A percentile compares a stretch with the other conserved stretches of the same genome.
Conservation (phyloP, 2,113 vertebrate species). For the Psettodes erumei region DNA sequence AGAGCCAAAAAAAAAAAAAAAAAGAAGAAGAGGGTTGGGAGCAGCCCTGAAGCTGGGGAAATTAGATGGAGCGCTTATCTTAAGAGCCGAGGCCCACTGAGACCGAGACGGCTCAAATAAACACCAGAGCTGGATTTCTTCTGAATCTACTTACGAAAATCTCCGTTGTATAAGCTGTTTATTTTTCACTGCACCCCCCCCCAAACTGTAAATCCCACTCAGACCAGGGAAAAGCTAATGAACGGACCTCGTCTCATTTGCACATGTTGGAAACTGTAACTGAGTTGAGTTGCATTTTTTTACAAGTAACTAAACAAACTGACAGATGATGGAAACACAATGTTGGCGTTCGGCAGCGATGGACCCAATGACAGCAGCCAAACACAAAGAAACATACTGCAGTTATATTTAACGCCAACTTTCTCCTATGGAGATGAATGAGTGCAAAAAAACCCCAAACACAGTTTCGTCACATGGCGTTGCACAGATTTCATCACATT, state of each 20-base stretch:
- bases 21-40: too few species aligned
- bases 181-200: constrained; percentile 29
- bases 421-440: too few species aligned
- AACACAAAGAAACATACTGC: neutral
- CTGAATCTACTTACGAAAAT: constrained; percentile 57
- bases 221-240: neutral
- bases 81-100: constrained; percentile 13
- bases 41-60: neutral
- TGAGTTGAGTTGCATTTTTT: neutral
- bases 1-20: too few species aligned
- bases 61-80: constrained; percentile 4
- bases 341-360: neutral
- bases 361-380: neutral
- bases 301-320: neutral
- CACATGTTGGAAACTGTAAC: too few species aligned
- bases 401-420: neutral
- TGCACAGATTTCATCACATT: constrained; percentile 26
- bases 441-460: too few species aligned
- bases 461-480: constrained; percentile 22
- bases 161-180: constrained; percentile 41
- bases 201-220: neutral
- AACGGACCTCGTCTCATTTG: too few species aligned
- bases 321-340: neutral
- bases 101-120: constrained; percentile 11
- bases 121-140: constrained; percentile 59